Evolutionary conservation across 2,113 vertebrate species (phyloP).

Genomic region (Nothobranchius kuhntae): DNA sequence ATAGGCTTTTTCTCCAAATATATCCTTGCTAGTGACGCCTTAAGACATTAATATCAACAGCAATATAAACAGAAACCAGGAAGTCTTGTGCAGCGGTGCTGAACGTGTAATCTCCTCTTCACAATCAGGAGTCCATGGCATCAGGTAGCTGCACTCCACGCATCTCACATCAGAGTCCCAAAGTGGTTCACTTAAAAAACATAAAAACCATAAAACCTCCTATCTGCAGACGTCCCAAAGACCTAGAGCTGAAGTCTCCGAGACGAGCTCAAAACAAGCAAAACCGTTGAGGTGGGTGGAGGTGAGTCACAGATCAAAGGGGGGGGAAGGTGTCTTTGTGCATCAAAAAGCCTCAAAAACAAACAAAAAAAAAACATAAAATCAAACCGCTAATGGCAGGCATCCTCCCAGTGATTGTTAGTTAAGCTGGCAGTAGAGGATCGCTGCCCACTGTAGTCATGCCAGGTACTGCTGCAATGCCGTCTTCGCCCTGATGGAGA

Average conservation of each 20-base stretch:
- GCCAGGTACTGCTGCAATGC: constrained; percentile 98
- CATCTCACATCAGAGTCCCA: constrained; percentile 47
- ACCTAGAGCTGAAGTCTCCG: constrained; percentile 21
- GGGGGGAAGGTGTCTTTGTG: constrained; percentile 73
- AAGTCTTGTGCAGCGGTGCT: constrained; percentile 45
- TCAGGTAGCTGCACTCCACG: constrained; percentile 46
- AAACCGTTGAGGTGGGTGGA: constrained; percentile 13
- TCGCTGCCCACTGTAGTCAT: constrained; percentile 82
- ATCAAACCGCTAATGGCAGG: constrained; percentile 18
- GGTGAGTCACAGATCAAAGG: constrained; percentile 44
- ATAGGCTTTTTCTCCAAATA: constrained; percentile 63
- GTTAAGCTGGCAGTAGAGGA: constrained; percentile 73
- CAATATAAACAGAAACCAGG: constrained; percentile 61
- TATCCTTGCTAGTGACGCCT: constrained; percentile 57
- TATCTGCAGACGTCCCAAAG: constrained; percentile 25
- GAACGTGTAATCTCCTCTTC: constrained; percentile 39
- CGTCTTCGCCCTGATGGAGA: constrained; percentile 90
- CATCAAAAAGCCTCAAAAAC: constrained; percentile 60
- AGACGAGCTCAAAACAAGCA: not conserved
- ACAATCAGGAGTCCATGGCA: constrained; percentile 51
- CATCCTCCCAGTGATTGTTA: constrained; percentile 46
- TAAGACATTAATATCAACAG: constrained; percentile 68
- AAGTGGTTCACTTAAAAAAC: constrained; percentile 37
- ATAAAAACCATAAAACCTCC: constrained; percentile 12
- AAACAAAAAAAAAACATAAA: constrained; percentile 42